phyloP scores from a whole-genome alignment of 2,888 invertebrate species.

The Ophonus ardosiacus region DNA sequence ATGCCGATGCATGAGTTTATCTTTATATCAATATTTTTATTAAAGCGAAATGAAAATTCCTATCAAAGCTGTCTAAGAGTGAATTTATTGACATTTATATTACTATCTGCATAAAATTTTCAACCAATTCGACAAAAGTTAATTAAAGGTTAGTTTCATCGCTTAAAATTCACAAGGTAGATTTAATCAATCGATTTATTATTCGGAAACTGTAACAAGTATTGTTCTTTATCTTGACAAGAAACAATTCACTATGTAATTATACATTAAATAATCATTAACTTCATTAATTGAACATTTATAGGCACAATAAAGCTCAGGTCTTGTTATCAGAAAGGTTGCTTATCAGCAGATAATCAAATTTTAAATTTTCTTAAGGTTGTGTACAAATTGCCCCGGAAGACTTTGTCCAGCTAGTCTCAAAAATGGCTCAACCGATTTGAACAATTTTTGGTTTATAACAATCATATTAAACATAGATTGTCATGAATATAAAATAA shows the following conservation, averaged over 20 bases:
- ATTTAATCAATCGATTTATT: conserved; percentile 27
- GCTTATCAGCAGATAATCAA: conserved; percentile 19
- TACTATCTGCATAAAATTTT: conserved; percentile 19
- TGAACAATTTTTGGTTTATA: too few relatives aligned
- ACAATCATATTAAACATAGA: too few relatives aligned
- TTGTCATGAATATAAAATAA: too few relatives aligned
- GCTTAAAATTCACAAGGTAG: conserved; percentile 25
- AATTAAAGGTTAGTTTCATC: conserved; percentile 1
- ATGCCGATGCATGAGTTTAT: neutral
- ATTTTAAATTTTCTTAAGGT: neutral
- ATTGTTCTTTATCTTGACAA: conserved; percentile 25
- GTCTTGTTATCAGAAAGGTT: conserved; percentile 5
- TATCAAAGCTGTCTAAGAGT: neutral
- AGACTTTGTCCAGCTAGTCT: too few relatives aligned
- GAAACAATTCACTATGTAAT: conserved; percentile 9
- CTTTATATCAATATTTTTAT: conserved; percentile 7
- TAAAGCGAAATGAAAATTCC: neutral
- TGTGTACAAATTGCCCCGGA: too few relatives aligned
- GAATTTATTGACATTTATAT: conserved; percentile 4
- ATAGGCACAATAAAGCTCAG: neutral
- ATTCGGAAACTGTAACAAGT: conserved; percentile 10
- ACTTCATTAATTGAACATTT: conserved; percentile 18
- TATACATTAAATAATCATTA: conserved; percentile 43
- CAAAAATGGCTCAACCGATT: too few relatives aligned
- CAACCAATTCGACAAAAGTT: neutral